A percentile compares a stretch with the other conserved stretches of the same genome.
phyloP scores from a whole-genome alignment of 2,113 vertebrate genomes.

The Scomber colias region DNA sequence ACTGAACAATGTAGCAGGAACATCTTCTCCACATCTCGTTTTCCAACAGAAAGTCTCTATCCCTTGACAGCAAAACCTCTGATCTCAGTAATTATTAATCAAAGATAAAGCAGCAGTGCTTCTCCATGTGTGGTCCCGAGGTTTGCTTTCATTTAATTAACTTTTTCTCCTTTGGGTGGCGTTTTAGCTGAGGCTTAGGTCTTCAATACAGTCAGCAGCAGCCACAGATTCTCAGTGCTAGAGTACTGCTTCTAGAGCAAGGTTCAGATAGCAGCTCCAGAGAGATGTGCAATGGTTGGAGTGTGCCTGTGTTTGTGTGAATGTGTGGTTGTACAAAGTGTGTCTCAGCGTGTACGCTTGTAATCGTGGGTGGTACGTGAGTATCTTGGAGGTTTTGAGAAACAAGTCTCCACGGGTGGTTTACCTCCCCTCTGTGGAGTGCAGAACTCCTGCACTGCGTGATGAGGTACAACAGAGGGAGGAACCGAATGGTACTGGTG shows the following conservation, averaged over 20 bases:
- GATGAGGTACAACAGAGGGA: conserved; percentile 43
- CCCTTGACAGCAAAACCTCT: neutral
- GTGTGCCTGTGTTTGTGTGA: conserved; percentile 10
- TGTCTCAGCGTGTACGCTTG: neutral
- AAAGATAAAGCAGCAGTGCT: conserved; percentile 13
- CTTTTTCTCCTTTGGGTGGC: conserved; percentile 58
- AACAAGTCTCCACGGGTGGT: neutral
- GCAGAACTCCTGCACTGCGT: conserved; percentile 27
- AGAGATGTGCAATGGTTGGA: conserved; percentile 1
- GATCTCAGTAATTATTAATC: conserved; percentile 11
- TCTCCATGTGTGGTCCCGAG: conserved; percentile 30
- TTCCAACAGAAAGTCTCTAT: conserved; percentile 1
- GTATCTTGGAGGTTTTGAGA: conserved; percentile 23
- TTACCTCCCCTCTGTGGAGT: neutral
- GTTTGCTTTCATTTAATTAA: conserved; percentile 56
- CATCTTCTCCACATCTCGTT: conserved; percentile 2
- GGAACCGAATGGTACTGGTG: conserved; percentile 40
- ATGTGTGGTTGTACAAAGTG: neutral
- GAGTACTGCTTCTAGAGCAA: conserved; percentile 30
- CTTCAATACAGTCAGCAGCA: conserved; percentile 39
- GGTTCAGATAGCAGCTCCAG: conserved; percentile 41
- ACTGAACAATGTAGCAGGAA: neutral
- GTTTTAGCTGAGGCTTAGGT: conserved; percentile 50
- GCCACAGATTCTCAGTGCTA: conserved; percentile 19
- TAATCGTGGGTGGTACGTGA: conserved; percentile 8